phyloP scores from a whole-genome alignment of 2,888 invertebrate species.

The Diplolepis rosae region DNA sequence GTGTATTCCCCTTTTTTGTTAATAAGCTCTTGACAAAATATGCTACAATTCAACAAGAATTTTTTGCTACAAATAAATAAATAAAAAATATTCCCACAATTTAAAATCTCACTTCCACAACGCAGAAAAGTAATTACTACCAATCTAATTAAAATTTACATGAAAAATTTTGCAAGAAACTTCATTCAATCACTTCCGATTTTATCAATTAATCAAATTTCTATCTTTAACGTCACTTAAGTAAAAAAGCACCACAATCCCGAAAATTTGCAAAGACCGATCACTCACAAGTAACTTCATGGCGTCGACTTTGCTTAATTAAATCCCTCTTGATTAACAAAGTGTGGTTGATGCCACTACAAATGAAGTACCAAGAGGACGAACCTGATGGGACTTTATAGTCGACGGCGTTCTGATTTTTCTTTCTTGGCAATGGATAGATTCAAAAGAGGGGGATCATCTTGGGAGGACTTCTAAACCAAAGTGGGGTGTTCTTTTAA shows the following conservation, averaged over 20 bases:
- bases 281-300: slow-evolving; percentile 49
- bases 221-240: not conserved
- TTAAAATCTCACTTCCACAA: not conserved
- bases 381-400: slow-evolving; percentile 49
- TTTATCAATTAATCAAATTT: not conserved
- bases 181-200: slow-evolving; percentile 3
- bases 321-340: slow-evolving; percentile 30
- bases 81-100: not conserved
- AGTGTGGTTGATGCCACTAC: slow-evolving; percentile 41
- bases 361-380: slow-evolving; percentile 44
- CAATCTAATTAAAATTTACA: not conserved
- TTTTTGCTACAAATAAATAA: too few relatives aligned
- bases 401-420: slow-evolving; percentile 31
- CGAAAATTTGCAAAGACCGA: slow-evolving; percentile 7
- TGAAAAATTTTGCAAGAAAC: not conserved
- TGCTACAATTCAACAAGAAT: too few relatives aligned
- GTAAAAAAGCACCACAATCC: slow-evolving; percentile 32
- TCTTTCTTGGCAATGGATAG: slow-evolving; percentile 30
- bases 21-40: too few relatives aligned
- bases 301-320: slow-evolving; percentile 37
- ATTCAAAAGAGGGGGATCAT: slow-evolving; percentile 37
- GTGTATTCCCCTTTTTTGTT: too few relatives aligned
- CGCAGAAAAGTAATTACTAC: not conserved
- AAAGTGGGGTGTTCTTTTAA: slow-evolving; percentile 49
- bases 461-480: slow-evolving; percentile 40